Conservation (phyloP, 2,888 invertebrate species). For the Synanthedon vespiformis region DNA sequence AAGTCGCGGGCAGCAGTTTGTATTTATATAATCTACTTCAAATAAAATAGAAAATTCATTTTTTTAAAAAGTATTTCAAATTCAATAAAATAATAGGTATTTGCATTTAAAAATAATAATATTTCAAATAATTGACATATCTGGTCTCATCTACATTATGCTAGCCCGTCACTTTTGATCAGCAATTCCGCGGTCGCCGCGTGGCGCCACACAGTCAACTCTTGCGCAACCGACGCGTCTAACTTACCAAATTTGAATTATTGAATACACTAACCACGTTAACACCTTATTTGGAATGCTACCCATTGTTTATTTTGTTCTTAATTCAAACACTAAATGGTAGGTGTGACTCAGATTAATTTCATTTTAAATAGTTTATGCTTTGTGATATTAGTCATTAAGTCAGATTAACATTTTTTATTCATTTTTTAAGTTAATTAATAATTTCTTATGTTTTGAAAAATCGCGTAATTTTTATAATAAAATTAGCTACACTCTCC, state of each 20-base stretch:
- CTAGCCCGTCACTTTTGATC: constrained; percentile 16
- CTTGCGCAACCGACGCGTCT: constrained; percentile 35
- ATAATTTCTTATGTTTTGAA: too few species aligned
- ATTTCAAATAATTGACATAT: not conserved
- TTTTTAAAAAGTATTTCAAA: too few species aligned
- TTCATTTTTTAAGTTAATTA: too few species aligned
- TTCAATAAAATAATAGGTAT: too few species aligned
- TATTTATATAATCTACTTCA: too few species aligned
- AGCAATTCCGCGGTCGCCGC: constrained; percentile 26
- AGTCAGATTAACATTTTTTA: too few species aligned
- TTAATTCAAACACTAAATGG: constrained; percentile 10
- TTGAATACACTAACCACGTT: constrained; percentile 30
- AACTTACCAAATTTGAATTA: constrained; percentile 55
- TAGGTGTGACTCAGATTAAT: constrained; percentile 20
- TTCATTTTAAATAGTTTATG: not conserved
- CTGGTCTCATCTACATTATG: constrained; percentile 17
- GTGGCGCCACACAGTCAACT: constrained; percentile 34
- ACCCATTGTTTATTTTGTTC: constrained; percentile 1
- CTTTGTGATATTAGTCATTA: too few species aligned
- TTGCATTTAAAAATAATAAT: not conserved
- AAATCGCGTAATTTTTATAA: too few species aligned
- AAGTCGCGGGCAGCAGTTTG: too few species aligned
- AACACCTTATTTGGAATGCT: not conserved
- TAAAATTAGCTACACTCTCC: too few species aligned
- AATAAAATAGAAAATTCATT: too few species aligned